Conservation (phyloP, 2,113 vertebrate species). For the Gadus macrocephalus region DNA sequence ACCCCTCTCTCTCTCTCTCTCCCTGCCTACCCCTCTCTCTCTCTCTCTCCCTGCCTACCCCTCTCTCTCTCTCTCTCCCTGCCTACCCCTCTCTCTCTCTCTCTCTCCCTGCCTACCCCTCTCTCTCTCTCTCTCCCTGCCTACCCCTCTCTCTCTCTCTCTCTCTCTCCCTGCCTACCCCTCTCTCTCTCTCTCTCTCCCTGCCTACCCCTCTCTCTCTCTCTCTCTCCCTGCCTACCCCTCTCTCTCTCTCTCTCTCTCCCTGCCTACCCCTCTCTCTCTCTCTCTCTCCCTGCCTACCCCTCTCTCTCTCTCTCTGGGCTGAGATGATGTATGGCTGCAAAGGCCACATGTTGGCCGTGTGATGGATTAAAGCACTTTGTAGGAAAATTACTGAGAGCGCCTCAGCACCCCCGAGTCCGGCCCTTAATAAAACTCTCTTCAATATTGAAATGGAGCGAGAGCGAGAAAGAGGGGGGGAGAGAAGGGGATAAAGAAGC, state of each 20-base stretch:
- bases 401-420: constrained; percentile 92
- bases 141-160: too few relatives aligned
- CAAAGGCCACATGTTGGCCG: constrained; percentile 96
- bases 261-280: constrained; percentile 46
- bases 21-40: too few relatives aligned
- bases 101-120: constrained; percentile 33
- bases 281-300: constrained; percentile 41
- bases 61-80: constrained; percentile 45
- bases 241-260: constrained; percentile 45
- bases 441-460: constrained; percentile 85
- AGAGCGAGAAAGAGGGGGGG: constrained; percentile 23
- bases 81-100: too few relatives aligned
- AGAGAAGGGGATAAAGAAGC: constrained; percentile 37
- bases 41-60: constrained; percentile 36
- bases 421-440: constrained; percentile 99
- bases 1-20: constrained; percentile 39
- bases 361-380: constrained; percentile 99
- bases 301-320: constrained; percentile 55
- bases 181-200: constrained; percentile 45
- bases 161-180: constrained; percentile 36
- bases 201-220: too few relatives aligned
- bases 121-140: constrained; percentile 48
- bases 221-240: constrained; percentile 36
- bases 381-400: constrained; percentile 99
- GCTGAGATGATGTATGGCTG: constrained; percentile 98